Base-by-base conservation (phyloP, 2,888 invertebrate species). In the Oscheius sp. region DNA sequence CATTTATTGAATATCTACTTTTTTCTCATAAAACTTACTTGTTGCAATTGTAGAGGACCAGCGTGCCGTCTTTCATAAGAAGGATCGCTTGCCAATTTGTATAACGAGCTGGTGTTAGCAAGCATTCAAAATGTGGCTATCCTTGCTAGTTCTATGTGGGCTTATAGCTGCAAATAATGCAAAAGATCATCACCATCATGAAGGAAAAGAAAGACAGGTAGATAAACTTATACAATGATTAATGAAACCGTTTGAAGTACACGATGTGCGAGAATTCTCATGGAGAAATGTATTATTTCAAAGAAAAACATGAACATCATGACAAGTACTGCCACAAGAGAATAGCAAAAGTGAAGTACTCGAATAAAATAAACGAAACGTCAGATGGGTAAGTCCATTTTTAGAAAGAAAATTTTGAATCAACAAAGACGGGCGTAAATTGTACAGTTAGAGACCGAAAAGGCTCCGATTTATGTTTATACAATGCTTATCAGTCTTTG, bases 361-460 rank as follows among this genome's bases (percentile, higher is more conserved):
- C 71, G n/a, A 78, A 84, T 59, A 72, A 75, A 64, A 79, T 84
- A 69, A 84, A 84, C 61, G 59, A 76, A 55, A 84, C 84, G 2
- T n/a, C n/a, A n/a, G n/a, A n/a, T n/a, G 84, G 84, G 84, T 81
- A 66, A 72, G 82, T 55, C 23, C 27, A 58, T 27, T 25, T 29
- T 35, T 7, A n/a, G 58, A 29, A 25, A 53, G 56, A n/a, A n/a
- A n/a, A 16, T 16, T 23, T 41, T 29, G 35, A 59, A 59, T n/a
- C n/a, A 59, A 59, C 12, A 59, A 18, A 41, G 1, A n/a, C n/a
- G n/a, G n/a, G n/a, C n/a, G n/a, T n/a, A n/a, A 53, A 53, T 53
- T 7, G n/a, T 53, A 53, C n/a, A 53, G 45, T 13, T n/a, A n/a
- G n/a, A n/a, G n/a, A n/a, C n/a, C 45, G 45, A 13, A 43, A 43